Base-by-base conservation (phyloP, 2,888 invertebrate genomes). In the Diaprepes abbreviatus region DNA sequence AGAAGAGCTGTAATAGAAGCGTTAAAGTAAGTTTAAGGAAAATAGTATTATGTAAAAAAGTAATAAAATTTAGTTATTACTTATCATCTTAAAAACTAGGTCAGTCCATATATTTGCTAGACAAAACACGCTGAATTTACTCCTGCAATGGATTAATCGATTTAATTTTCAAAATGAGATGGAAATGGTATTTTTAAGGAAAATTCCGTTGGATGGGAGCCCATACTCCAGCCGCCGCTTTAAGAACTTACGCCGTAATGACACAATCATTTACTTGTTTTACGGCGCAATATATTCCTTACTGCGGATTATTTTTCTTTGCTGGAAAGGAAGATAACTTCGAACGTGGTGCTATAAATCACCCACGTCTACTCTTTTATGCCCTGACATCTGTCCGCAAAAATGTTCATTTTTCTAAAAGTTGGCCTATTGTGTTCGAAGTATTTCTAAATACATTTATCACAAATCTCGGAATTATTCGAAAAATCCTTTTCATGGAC, bases 371-470 rank as follows among this genome's bases (percentile, higher is more conserved):
- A 38, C 40, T 64, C 64, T 55, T 64, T 64, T 64, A 64, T 54
- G 28, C 45, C 40, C 54, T 28, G 64, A 64, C 64, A 52, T 64
- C 54, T 55, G 64, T 64, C 64, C 64, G 55, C 55, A 55, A 31
- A 43, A 64, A 64, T 64, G 55, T 52, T 64, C 64, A 64, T 64
- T 64, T 64, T 64, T 64, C 64, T 64, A 28, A 57, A 38, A 57
- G 36, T 57, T 57, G 24, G 9, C 14, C 57, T 38, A 57, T 57
- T 57, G 38, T 57, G 57, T 57, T 57, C 36, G 28, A 57, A 57
- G 24, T 38, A 38, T 38, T 38, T 36, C 38, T 57, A 57, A 57
- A 57, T 57, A 38, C 57, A 57, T 57, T 57, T 38, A 57, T 57
- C 57, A 57, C 21, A 19, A 57, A 38, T 38, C 57, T 57, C 28